Conservation (phyloP, 2,113 vertebrate species). For the Archocentrus centrarchus region DNA sequence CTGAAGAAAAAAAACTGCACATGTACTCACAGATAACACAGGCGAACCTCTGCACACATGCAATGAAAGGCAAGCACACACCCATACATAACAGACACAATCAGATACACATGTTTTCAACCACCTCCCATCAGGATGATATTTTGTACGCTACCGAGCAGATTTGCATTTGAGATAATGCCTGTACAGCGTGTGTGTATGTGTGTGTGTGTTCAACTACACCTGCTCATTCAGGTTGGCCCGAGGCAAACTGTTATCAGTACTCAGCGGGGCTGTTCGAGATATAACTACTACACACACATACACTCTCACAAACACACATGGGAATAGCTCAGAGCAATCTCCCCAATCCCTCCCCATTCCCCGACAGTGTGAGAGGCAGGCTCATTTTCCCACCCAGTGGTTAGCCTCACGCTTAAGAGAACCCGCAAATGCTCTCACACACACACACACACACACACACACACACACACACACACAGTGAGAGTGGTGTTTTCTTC, state of each 20-base stretch:
- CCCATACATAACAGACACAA: background rate
- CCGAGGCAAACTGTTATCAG: constrained; percentile 43
- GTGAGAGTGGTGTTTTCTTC: background rate
- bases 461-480: background rate
- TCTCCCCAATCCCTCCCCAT: background rate
- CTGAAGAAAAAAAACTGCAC: background rate
- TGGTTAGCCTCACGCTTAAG: constrained; percentile 28
- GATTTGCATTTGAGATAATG: background rate
- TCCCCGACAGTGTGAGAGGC: constrained; percentile 27
- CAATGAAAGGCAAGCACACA: background rate
- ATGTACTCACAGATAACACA: background rate
- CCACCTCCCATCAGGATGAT: background rate
- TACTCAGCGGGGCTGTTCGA: constrained; percentile 9
- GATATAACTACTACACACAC: constrained; percentile 30
- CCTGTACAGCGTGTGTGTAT: background rate
- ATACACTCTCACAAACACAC: constrained; percentile 30
- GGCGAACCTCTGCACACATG: background rate
- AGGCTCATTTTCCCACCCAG: constrained; percentile 58
- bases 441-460: no score
- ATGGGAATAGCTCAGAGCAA: constrained; percentile 8
- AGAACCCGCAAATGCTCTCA: background rate
- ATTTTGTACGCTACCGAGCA: background rate
- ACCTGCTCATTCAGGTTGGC: constrained; percentile 45
- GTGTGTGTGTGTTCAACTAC: constrained; percentile 7
- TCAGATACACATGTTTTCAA: background rate